phyloP scores from a whole-genome alignment of 2,113 vertebrate species.

The Taurulus bubalis region DNA sequence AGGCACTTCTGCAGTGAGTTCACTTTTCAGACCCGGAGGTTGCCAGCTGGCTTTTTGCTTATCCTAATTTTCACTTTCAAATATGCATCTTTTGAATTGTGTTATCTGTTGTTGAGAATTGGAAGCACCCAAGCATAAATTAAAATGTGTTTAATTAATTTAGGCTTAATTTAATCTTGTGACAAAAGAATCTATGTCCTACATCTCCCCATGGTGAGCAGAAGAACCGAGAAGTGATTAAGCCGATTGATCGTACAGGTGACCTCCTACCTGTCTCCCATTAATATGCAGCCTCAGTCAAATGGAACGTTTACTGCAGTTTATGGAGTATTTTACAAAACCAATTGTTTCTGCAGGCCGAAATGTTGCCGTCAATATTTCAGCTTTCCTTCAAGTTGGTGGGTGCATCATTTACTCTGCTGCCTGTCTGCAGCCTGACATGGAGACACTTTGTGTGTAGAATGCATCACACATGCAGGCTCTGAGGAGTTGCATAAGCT shows the following conservation, averaged over 20 bases:
- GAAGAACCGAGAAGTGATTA: neutral
- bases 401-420: neutral
- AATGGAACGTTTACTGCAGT: neutral
- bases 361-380: neutral
- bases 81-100: neutral
- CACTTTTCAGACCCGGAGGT: neutral
- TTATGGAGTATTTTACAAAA: neutral
- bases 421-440: constrained; percentile 28
- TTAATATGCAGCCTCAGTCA: neutral
- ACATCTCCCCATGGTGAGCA: neutral
- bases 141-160: neutral
- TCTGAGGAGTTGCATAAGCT: constrained; percentile 41
- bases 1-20: neutral
- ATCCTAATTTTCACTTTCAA: neutral
- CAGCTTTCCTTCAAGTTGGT: constrained; percentile 4
- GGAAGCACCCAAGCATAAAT: constrained; percentile 3
- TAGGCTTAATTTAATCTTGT: constrained; percentile 1
- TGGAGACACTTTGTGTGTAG: constrained; percentile 20
- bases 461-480: constrained; percentile 51
- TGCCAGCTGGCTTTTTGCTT: neutral
- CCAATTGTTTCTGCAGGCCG: neutral
- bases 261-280: neutral
- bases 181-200: neutral
- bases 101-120: neutral
- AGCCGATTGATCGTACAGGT: neutral